Base-by-base conservation (phyloP, 2,888 invertebrate species). In the Liodrosophila aerea region DNA sequence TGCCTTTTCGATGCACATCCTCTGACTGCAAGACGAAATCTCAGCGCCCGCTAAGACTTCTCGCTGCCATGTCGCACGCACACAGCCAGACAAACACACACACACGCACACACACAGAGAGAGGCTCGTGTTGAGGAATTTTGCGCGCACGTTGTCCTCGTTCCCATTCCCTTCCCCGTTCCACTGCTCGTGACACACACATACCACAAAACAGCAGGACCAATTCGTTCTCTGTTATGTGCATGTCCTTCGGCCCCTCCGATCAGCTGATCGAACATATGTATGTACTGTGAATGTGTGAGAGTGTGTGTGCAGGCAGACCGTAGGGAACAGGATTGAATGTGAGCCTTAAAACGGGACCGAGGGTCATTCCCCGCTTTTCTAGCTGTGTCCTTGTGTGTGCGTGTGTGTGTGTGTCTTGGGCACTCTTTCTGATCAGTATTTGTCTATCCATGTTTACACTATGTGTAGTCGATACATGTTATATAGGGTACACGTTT, bases 101-200 rank as follows among this genome's bases (percentile, higher is more conserved):
- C 49, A 34, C 34, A 39, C 22, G 40, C 13, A 8, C 46, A 29
- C 49, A 36, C 54, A 39, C 29, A n/a, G 22, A 34, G 43, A 34
- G 29, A 33, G 53, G 66, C 84, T 80, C 84, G 81, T 85, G 86
- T 83, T 81, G 58, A 83, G 86, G 84, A 81, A 81, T 85, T 78
- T 22, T 65, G 67, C 80, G 81, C 84, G 85, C 83, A 66, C 74
- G 66, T 80, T 83, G 59, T 58, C 56, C 66, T 64, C 64, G 71
- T 64, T 84, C 81, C 63, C 76, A 27, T 41, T 36, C 15, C 31
- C 30, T 34, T 37, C 34, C 27, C 46, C 31, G 22, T 44, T 67
- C 53, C 61, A 45, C 43, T 50, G 58, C 76, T 76, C 80, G 76
- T 65, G 76, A 52, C 86, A 72, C 84, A 76, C 84, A 68, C 70